Evolutionary conservation across 2,113 vertebrate genomes (phyloP).

Genomic region (Podarcis raffonei): DNA sequence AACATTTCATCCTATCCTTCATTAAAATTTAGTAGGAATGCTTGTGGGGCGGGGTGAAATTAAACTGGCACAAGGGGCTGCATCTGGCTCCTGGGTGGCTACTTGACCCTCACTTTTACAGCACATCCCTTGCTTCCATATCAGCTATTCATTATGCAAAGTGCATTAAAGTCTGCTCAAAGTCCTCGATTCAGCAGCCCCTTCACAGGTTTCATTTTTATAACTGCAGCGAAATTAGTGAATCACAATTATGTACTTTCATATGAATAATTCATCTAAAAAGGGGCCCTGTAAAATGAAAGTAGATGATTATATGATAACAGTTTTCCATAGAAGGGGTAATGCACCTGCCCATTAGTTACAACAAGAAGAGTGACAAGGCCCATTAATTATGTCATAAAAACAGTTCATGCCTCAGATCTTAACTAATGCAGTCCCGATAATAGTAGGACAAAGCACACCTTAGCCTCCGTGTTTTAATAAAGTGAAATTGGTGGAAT

Average conservation of each 20-base stretch:
- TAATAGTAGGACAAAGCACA: background rate
- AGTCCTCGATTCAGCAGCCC: background rate
- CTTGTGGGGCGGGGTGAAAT: background rate
- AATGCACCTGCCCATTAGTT: background rate
- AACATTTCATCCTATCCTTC: background rate
- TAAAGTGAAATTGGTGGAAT: background rate
- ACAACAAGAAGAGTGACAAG: slow-evolving; percentile 28
- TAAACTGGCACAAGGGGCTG: background rate
- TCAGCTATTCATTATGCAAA: slow-evolving; percentile 8
- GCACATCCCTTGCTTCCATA: background rate
- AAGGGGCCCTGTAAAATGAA: background rate
- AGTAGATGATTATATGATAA: slow-evolving; percentile 24
- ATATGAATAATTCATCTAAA: background rate
- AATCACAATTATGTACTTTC: slow-evolving; percentile 26
- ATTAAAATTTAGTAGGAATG: background rate
- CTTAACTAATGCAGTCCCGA: slow-evolving; percentile 8
- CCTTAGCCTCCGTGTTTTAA: slow-evolving; percentile 13
- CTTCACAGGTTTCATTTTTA: background rate
- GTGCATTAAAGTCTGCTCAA: background rate
- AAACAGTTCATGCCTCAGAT: slow-evolving; percentile 23
- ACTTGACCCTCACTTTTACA: background rate
- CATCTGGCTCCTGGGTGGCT: background rate
- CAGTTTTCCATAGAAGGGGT: slow-evolving; percentile 25
- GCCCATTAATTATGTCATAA: slow-evolving; percentile 30
- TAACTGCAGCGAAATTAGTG: background rate